Conservation (phyloP, 2,888 invertebrate species). For the Ormyrus pomaceus region DNA sequence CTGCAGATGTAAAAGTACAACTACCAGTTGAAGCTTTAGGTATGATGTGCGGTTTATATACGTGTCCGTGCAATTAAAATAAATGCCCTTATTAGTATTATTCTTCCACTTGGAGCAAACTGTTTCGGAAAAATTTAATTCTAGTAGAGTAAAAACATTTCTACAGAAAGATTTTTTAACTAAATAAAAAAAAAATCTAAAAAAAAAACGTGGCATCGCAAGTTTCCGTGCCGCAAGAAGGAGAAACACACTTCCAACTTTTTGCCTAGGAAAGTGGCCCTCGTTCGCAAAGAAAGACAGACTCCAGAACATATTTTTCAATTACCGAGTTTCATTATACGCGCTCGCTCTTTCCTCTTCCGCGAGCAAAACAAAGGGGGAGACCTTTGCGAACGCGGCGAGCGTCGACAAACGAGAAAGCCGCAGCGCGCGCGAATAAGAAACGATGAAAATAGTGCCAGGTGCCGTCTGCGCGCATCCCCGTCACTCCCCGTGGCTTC, state of each 20-base stretch:
- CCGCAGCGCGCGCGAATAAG: background rate
- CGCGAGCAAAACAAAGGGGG: constrained; percentile 12
- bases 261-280: background rate
- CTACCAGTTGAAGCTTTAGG: too few relatives aligned
- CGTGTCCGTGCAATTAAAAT: too few relatives aligned
- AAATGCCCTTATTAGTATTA: too few relatives aligned
- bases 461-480: background rate
- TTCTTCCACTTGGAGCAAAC: too few relatives aligned
- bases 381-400: constrained; percentile 10
- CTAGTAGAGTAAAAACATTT: too few relatives aligned
- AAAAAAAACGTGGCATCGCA: too few relatives aligned
- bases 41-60: too few relatives aligned
- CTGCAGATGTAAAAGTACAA: too few relatives aligned
- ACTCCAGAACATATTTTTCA: constrained; percentile 11
- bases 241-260: background rate
- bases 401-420: constrained; percentile 1
- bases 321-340: background rate
- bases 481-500: background rate
- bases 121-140: too few relatives aligned
- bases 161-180: too few relatives aligned
- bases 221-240: too few relatives aligned
- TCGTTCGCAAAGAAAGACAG: background rate
- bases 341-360: background rate
- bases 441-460: constrained; percentile 6
- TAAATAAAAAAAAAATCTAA: too few relatives aligned